Evolutionary conservation across 2,797 vertebrate genomes (phyloP).

Genomic region (Alosa sapidissima): DNA sequence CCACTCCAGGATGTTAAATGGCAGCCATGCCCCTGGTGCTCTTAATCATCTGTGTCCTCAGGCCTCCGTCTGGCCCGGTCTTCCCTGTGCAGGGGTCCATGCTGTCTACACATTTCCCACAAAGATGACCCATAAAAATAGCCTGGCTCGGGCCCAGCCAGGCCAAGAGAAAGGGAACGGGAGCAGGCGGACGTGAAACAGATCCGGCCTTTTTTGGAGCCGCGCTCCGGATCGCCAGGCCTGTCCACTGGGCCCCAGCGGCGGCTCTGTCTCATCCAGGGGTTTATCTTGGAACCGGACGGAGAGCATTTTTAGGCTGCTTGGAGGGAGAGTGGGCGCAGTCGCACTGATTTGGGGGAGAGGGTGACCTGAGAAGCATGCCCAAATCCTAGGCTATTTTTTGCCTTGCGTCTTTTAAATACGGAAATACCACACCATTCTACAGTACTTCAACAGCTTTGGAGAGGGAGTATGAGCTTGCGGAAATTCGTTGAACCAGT

Average conservation of each 20-base stretch:
- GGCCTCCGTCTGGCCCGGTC: neutral
- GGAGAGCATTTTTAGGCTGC: slow-evolving; percentile 44
- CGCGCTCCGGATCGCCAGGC: neutral
- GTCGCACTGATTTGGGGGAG: neutral
- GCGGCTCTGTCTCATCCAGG: slow-evolving; percentile 35
- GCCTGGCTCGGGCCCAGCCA: slow-evolving; percentile 50
- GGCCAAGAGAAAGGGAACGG: slow-evolving; percentile 55
- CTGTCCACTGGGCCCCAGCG: neutral
- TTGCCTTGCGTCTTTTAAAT: neutral
- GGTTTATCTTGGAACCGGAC: slow-evolving; percentile 54
- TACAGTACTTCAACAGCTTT: slow-evolving; percentile 23
- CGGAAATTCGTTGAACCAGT: neutral
- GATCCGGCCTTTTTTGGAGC: slow-evolving; percentile 71
- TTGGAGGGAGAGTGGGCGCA: slow-evolving; percentile 20
- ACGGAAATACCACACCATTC: neutral
- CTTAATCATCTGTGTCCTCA: neutral
- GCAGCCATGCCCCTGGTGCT: neutral
- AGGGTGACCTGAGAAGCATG: neutral
- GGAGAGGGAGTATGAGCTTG: slow-evolving; percentile 36
- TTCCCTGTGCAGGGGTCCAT: slow-evolving; percentile 41
- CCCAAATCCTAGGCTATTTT: neutral
- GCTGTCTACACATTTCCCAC: slow-evolving; percentile 60
- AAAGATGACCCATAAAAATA: slow-evolving; percentile 68
- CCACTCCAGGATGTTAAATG: neutral
- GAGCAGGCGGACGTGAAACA: slow-evolving; percentile 42